Percentiles rank a stretch among this genome's conserved stretches.
Conservation (phyloP, 2,888 invertebrate genomes). For the Drosophila emarginata region DNA sequence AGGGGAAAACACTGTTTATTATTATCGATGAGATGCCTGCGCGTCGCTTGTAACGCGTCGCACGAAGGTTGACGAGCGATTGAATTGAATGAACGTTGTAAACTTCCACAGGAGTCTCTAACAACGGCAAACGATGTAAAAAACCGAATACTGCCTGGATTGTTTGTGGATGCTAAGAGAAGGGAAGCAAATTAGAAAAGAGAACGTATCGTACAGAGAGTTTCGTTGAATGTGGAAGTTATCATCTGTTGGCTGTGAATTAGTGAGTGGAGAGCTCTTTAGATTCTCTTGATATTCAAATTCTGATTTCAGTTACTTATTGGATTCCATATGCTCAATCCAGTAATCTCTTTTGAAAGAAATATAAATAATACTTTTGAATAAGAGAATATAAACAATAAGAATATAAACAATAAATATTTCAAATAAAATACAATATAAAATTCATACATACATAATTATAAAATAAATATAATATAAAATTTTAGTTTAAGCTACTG, state of each 20-base stretch:
- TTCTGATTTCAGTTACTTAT: slow-evolving; percentile 12
- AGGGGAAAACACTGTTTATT: background rate
- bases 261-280: background rate
- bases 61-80: slow-evolving; percentile 77
- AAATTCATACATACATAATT: too few species aligned
- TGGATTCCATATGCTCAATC: slow-evolving; percentile 17
- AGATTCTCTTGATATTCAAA: background rate
- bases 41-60: slow-evolving; percentile 67
- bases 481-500: too few species aligned
- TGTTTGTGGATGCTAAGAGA: slow-evolving; percentile 50
- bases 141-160: slow-evolving; percentile 14
- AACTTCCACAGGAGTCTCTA: slow-evolving; percentile 49
- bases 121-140: slow-evolving; percentile 17
- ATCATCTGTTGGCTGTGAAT: slow-evolving; percentile 17
- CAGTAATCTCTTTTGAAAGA: slow-evolving; percentile 8
- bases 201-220: slow-evolving; percentile 5
- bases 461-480: too few species aligned
- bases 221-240: slow-evolving; percentile 36
- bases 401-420: too few species aligned
- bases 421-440: too few species aligned
- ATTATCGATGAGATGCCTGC: slow-evolving; percentile 17
- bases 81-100: slow-evolving; percentile 66
- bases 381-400: too few species aligned
- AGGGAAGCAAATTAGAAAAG: background rate
- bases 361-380: too few species aligned